phyloP scores from a whole-genome alignment of 1,140 invertebrate genomes.

The Polyergus mexicanus region DNA sequence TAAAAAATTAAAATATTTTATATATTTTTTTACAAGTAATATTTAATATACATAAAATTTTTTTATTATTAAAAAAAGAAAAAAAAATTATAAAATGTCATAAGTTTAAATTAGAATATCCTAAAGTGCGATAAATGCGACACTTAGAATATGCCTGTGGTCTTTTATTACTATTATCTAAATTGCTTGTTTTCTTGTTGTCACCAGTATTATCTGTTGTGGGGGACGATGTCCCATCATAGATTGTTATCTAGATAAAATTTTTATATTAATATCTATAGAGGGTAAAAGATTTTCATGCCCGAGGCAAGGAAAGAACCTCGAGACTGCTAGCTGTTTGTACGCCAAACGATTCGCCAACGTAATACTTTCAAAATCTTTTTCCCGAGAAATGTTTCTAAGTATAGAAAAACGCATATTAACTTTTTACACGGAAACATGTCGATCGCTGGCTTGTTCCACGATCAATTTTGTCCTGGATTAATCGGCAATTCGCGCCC shows the following conservation, averaged over 20 bases:
- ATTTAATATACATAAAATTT: conserved; percentile 2
- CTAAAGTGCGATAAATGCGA: neutral
- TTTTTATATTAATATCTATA: conserved; percentile 36
- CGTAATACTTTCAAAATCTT: conserved; percentile 50
- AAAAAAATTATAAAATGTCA: neutral
- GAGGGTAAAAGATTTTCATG: neutral
- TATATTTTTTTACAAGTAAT: neutral
- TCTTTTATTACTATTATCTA: neutral
- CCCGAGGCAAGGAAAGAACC: neutral
- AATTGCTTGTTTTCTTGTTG: conserved; percentile 10
- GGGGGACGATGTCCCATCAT: neutral
- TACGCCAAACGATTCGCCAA: conserved; percentile 17
- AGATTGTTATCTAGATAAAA: conserved; percentile 27
- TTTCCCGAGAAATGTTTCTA: conserved; percentile 61
- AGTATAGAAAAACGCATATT: conserved; percentile 64
- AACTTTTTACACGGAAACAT: conserved; percentile 58
- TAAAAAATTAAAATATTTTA: neutral
- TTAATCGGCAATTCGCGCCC: conserved; percentile 61
- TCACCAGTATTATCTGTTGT: neutral
- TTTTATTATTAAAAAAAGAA: neutral
- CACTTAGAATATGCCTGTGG: neutral
- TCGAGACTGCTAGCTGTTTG: neutral
- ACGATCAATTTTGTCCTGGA: conserved; percentile 38
- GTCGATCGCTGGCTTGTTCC: conserved; percentile 32
- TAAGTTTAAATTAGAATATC: neutral